phyloP scores from a whole-genome alignment of 2,113 vertebrate species.

The Madoqua kirkii region DNA sequence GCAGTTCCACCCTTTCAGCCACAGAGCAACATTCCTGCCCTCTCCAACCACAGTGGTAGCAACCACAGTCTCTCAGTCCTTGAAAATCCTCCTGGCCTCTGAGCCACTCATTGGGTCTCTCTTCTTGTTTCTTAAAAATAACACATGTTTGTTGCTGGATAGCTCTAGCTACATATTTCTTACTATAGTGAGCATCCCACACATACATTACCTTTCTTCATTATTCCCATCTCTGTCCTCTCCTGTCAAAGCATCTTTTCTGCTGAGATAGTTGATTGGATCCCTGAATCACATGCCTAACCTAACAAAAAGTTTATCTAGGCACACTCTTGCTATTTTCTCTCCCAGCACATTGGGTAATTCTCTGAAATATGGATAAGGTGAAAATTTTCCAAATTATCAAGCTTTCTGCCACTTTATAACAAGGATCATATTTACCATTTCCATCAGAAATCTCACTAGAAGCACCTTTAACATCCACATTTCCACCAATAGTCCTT shows the following conservation, averaged over 20 bases:
- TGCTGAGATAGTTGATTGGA: neutral
- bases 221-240: neutral
- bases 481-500: neutral
- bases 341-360: neutral
- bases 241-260: neutral
- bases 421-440: neutral
- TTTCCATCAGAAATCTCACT: neutral
- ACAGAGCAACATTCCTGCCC: too few relatives aligned
- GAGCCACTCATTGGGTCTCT: neutral
- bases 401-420: neutral
- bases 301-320: neutral
- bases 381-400: neutral
- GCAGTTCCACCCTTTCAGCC: neutral
- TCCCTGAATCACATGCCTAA: neutral
- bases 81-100: neutral
- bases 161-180: neutral
- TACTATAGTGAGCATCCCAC: neutral
- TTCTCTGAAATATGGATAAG: neutral
- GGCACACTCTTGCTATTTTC: neutral
- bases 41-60: neutral
- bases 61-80: neutral
- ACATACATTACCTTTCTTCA: neutral
- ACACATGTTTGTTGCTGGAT: neutral
- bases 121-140: neutral
- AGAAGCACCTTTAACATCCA: neutral